Conservation (phyloP, 2,797 vertebrate genomes). For the Orestias chungarensis region DNA sequence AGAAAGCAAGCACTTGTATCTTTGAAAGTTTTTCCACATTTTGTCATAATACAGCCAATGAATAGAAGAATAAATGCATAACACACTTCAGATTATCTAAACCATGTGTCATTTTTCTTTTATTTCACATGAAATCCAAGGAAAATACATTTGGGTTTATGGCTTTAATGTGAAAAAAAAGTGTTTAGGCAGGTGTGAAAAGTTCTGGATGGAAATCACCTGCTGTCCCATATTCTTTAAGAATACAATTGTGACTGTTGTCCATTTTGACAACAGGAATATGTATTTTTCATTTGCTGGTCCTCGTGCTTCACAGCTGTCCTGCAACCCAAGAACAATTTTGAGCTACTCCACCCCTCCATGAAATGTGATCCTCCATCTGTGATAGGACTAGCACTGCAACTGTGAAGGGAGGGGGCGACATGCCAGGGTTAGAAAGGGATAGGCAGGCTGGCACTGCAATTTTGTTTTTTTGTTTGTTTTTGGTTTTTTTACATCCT, state of each 20-base stretch:
- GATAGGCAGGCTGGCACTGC: constrained; percentile 26
- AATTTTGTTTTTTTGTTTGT: constrained; percentile 46
- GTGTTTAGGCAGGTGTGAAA: neutral
- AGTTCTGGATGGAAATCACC: no score
- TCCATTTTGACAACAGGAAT: neutral
- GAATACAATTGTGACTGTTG: no score
- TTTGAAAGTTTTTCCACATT: no score
- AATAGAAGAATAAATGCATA: neutral
- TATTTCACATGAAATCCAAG: no score
- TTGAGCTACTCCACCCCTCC: constrained; percentile 28
- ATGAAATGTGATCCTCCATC: constrained; percentile 57
- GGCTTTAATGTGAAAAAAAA: neutral
- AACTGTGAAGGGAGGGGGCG: constrained; percentile 13
- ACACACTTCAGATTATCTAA: neutral
- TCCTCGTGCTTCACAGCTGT: constrained; percentile 49
- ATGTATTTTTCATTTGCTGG: neutral
- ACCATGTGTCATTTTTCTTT: neutral
- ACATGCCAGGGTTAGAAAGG: neutral
- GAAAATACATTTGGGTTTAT: neutral
- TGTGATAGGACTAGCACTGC: constrained; percentile 47
- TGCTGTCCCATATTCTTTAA: no score
- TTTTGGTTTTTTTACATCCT: constrained; percentile 50
- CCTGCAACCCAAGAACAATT: constrained; percentile 54
- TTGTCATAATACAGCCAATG: neutral
- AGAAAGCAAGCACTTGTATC: no score